Evolutionary conservation across 2,113 vertebrate species (phyloP).

Genomic region (Ciconia maguari): DNA sequence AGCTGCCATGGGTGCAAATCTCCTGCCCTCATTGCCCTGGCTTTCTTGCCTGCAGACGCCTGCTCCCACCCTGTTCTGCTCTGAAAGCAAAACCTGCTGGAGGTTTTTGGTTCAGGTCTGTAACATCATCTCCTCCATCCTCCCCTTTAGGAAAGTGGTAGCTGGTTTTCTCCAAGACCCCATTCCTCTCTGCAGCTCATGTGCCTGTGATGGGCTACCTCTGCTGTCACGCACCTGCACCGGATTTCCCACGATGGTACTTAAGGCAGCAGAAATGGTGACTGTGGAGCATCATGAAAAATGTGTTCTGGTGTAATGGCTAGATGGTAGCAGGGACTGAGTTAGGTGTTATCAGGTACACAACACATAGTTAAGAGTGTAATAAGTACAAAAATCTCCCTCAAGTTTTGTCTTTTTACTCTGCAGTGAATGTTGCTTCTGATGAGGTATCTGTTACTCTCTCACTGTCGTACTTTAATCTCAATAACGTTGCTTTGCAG

Average conservation of each 20-base stretch:
- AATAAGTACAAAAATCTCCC: background rate
- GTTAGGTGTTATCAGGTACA: background rate
- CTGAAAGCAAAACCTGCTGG: background rate
- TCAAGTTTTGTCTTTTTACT: background rate
- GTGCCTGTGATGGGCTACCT: background rate
- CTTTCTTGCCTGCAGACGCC: background rate
- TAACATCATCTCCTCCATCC: background rate
- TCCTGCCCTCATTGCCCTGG: background rate
- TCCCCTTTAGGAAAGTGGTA: background rate
- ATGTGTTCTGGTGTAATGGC: background rate
- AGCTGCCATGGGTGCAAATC: background rate
- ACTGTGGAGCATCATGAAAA: accelerated
- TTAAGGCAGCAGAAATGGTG: background rate
- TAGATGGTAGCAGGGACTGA: background rate
- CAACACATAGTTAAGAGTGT: accelerated
- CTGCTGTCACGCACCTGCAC: accelerated
- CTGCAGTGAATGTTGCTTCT: background rate
- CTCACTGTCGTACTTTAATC: background rate
- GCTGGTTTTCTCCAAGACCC: background rate
- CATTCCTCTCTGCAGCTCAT: background rate
- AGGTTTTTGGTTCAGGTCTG: background rate
- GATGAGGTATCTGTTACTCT: background rate
- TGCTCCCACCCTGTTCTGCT: background rate
- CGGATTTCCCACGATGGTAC: accelerated
- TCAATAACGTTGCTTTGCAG: background rate